phyloP scores from a whole-genome alignment of 2,797 vertebrate genomes.

The Poeciliopsis paucimaculata region DNA sequence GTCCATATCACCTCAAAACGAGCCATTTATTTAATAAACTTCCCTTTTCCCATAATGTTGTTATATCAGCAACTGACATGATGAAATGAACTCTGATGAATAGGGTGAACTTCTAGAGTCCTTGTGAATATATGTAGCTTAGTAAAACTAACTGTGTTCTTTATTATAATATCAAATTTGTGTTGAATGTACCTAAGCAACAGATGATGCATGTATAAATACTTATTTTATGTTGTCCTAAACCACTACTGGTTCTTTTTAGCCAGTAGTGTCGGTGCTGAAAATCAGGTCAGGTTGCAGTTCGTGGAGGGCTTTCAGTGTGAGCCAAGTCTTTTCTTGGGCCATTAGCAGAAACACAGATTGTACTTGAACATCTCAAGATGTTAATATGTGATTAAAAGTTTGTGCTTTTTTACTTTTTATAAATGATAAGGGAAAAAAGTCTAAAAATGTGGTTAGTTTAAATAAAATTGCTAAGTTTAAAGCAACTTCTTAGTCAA shows the following conservation, averaged over 20 bases:
- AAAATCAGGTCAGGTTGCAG: slow-evolving; percentile 43
- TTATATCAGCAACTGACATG: background rate
- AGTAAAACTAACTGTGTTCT: background rate
- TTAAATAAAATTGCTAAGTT: background rate
- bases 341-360: slow-evolving; percentile 14
- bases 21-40: background rate
- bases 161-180: background rate
- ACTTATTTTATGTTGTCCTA: background rate
- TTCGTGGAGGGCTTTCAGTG: slow-evolving; percentile 14
- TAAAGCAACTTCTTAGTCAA: background rate
- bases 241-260: background rate
- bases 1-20: slow-evolving; percentile 1
- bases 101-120: background rate
- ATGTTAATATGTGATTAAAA: background rate
- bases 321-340: slow-evolving; percentile 39
- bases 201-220: background rate
- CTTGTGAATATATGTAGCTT: background rate
- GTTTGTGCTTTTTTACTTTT: too few species aligned
- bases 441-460: background rate
- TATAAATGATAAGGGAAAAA: too few species aligned
- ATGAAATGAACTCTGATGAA: background rate
- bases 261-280: slow-evolving; percentile 11
- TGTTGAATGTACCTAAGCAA: background rate
- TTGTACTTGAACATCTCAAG: background rate
- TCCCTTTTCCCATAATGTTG: background rate